Evolutionary conservation across 2,888 invertebrate genomes (phyloP), one percentile per base, ranked within the genome.

Genomic region (Philereme transversata): DNA sequence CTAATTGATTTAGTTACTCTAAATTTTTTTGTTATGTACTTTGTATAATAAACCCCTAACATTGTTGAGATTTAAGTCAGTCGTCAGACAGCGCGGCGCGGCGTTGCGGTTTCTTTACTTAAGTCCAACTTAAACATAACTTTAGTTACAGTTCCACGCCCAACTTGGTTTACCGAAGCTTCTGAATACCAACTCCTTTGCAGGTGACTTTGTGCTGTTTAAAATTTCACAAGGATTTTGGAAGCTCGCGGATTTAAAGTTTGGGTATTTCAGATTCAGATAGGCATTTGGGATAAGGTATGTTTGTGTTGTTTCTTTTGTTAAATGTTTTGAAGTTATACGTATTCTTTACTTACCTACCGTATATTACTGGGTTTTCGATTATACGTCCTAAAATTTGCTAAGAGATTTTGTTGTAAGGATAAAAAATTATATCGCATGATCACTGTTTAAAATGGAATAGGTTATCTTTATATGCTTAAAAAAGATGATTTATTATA

Each of bases 71-170:
- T 88, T 87, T 88, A 88, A 88, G 81, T 80, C 79, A 78, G 84
- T 84, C 86, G 81, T 87, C 87, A 88, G 86, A 85, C 84, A 72
- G 79, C 76, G 80, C 78, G 83, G 83, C 83, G 80, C 78, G 82
- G 83, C 83, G 82, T 78, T 87, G 88, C 74, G 88, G 87, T 88
- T 90, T 88, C 89, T 87, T 88, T 88, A 77, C 88, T 86, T 62
- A 62, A 62, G 58, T 51, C 51, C 47, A 60, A 63, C 87, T 87
- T 86, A 86, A 87, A 82, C 84, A 83, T 79, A 83, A 86, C 82
- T 86, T 87, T 86, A 87, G 76, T 85, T 82, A 85, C 80, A 76
- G 72, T 76, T 83, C 76, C 79, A 82, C 88, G 86, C 89, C 87
- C 84, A 88, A 87, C 80, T 89, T 86, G 79, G 78, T 79, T 86